Evolutionary conservation across 2,888 invertebrate species (phyloP).

Genomic region (Buathra laborator): DNA sequence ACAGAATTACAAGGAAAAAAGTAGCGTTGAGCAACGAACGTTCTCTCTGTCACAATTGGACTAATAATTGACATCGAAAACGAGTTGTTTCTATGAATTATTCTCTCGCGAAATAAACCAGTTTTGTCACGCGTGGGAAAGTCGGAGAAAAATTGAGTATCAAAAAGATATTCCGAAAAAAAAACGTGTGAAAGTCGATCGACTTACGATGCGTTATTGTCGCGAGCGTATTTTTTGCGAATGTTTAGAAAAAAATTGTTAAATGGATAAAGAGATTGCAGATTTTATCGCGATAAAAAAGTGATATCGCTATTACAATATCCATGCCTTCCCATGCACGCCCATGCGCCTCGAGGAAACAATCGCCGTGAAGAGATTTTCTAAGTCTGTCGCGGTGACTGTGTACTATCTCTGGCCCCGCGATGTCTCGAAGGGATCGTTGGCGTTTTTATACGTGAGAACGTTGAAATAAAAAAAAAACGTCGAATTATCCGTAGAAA

Average conservation of each 20-base stretch:
- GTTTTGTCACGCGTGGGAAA: constrained; percentile 55
- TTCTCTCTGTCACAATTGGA: constrained; percentile 3
- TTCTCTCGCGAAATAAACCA: constrained; percentile 51
- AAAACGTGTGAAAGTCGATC: not conserved
- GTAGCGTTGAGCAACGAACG: not conserved
- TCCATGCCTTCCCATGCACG: constrained; percentile 63
- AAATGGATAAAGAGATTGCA: not conserved
- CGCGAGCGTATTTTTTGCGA: too few species aligned
- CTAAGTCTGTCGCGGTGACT: not conserved
- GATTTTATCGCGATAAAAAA: not conserved
- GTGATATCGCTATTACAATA: constrained; percentile 1
- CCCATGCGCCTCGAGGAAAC: constrained; percentile 69
- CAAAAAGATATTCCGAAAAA: constrained; percentile 8
- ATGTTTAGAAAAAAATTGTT: too few species aligned
- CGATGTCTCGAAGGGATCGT: not conserved
- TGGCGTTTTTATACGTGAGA: not conserved
- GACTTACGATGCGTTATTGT: not conserved
- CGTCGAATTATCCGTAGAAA: not conserved
- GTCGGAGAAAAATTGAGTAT: constrained; percentile 11
- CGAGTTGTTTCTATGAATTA: constrained; percentile 55
- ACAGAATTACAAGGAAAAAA: not conserved
- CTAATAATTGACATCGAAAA: constrained; percentile 25
- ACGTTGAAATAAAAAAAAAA: constrained; percentile 1
- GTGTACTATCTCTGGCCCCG: not conserved
- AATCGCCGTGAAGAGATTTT: constrained; percentile 46